Conservation (phyloP, 2,888 invertebrate genomes). For the Magallana nippona region DNA sequence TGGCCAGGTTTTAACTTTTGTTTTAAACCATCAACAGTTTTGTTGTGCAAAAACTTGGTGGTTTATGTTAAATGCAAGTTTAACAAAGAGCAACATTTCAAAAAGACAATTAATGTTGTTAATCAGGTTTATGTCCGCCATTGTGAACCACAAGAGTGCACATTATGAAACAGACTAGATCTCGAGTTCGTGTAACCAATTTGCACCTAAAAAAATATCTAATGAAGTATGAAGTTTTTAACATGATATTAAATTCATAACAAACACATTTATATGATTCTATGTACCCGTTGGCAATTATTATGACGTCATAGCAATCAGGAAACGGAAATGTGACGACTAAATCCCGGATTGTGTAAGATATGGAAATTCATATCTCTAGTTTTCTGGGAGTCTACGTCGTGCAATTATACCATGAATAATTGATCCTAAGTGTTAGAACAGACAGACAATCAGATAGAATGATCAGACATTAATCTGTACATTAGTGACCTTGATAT, state of each 20-base stretch:
- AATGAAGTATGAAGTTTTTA: neutral
- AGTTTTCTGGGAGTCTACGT: neutral
- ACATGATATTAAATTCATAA: neutral
- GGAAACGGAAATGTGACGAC: constrained; percentile 30
- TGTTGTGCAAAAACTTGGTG: neutral
- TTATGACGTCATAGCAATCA: neutral
- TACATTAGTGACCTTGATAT: neutral
- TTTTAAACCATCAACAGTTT: neutral
- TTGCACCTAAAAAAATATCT: neutral
- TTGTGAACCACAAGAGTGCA: too few species aligned
- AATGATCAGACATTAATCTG: too few species aligned
- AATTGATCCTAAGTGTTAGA: neutral
- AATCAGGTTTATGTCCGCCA: too few species aligned
- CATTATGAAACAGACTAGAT: neutral
- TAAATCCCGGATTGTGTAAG: neutral
- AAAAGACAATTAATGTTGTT: too few species aligned
- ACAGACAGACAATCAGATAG: too few species aligned
- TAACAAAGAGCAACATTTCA: too few species aligned
- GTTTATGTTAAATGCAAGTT: neutral
- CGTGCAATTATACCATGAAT: neutral
- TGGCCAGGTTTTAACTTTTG: neutral
- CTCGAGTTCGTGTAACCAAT: neutral
- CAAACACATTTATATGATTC: constrained; percentile 7
- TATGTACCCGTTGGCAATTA: constrained; percentile 8
- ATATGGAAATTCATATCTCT: neutral